phyloP scores from a whole-genome alignment of 1,140 invertebrate species.

The Thalassaphorura encarpata region DNA sequence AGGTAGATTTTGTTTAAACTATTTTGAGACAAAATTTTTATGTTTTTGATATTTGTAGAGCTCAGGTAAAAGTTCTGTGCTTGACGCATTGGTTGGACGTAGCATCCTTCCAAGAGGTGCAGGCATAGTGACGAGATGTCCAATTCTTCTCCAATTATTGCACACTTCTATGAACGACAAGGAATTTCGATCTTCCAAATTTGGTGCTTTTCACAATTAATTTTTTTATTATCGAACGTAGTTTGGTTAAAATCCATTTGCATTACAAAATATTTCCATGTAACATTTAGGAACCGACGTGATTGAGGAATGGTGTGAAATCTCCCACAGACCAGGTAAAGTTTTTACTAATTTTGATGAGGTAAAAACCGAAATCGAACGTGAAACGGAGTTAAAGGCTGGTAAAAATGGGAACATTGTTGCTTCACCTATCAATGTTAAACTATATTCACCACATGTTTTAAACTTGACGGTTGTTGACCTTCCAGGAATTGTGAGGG shows the following conservation, averaged over 20 bases:
- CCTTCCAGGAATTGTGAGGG: conserved; percentile 13
- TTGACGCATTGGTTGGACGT: conserved; percentile 95
- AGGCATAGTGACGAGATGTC: conserved; percentile 93
- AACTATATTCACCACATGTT: conserved; percentile 4
- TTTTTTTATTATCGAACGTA: too few relatives aligned
- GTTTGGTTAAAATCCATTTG: too few relatives aligned
- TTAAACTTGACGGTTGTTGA: conserved; percentile 15
- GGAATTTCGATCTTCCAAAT: too few relatives aligned
- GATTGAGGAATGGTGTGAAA: conserved; percentile 6
- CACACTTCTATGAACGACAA: conserved; percentile 60
- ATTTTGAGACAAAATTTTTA: neutral
- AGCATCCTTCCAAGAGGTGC: conserved; percentile 94
- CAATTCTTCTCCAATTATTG: conserved; percentile 85
- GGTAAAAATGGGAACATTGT: conserved; percentile 1
- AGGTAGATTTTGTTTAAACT: too few relatives aligned
- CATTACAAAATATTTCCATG: too few relatives aligned
- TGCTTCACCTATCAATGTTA: conserved; percentile 5
- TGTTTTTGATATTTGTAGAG: conserved; percentile 52
- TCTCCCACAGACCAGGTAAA: neutral
- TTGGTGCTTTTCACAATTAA: too few relatives aligned
- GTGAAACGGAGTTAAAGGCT: neutral
- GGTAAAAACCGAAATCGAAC: conserved; percentile 6
- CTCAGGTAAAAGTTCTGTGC: conserved; percentile 98
- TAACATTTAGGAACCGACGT: neutral
- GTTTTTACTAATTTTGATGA: conserved; percentile 10